These are phyloP conservation scores for Watersipora subatra DNA, from an alignment of 1,140 invertebrate species.

Conservation along the genomic window DNA sequence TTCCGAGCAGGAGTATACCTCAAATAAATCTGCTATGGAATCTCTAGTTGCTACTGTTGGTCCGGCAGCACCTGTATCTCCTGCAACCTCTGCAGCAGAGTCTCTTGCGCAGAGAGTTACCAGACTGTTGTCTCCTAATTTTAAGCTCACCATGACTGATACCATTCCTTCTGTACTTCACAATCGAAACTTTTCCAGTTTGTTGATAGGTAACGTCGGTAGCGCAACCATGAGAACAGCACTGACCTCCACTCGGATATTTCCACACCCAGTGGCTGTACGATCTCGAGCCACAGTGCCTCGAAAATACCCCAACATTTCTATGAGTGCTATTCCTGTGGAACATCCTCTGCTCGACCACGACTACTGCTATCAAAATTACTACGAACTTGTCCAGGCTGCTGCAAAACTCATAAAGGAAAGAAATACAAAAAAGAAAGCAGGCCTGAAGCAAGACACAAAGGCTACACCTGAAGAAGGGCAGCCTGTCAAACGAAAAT, in stretches of 20 bases:
- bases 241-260: background rate
- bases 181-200: background rate
- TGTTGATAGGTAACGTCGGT: background rate
- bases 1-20: too few relatives aligned
- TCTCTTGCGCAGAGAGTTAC: background rate
- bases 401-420: background rate
- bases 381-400: slow-evolving; percentile 2
- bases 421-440: background rate
- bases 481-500: background rate
- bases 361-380: slow-evolving; percentile 9
- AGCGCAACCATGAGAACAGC: background rate
- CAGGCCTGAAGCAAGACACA: background rate
- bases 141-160: background rate
- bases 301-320: background rate
- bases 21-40: too few relatives aligned
- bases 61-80: too few relatives aligned
- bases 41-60: too few relatives aligned
- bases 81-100: too few relatives aligned
- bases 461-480: background rate
- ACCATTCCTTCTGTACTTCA: background rate
- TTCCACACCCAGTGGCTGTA: background rate
- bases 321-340: background rate
- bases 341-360: slow-evolving; percentile 9
- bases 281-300: background rate
- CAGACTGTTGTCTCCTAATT: background rate